These are phyloP conservation scores for Fistularia tabacaria DNA, from an alignment of 2,797 vertebrate species.

Conservation along the genomic window DNA sequence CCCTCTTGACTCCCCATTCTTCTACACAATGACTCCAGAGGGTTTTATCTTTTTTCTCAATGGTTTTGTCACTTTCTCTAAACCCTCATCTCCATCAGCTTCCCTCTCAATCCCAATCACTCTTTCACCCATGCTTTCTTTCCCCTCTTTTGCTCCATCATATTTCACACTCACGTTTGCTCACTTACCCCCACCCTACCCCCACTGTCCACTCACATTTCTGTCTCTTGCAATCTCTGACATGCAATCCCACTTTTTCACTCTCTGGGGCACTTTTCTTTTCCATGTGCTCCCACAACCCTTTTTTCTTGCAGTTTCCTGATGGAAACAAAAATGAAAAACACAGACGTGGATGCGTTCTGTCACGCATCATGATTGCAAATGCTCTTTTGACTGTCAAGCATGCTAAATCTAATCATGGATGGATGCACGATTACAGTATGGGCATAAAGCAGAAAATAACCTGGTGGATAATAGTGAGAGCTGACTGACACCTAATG, in stretches of 20 bases:
- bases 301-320: not conserved
- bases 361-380: conserved; percentile 17
- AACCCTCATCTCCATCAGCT: conserved; percentile 62
- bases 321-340: conserved; percentile 23
- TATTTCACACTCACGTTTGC: conserved; percentile 35
- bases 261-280: conserved; percentile 44
- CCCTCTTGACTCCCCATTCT: conserved; percentile 39
- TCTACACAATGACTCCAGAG: conserved; percentile 44
- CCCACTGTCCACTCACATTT: conserved; percentile 37
- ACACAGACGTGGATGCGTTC: conserved; percentile 11
- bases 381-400: conserved; percentile 7
- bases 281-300: conserved; percentile 20
- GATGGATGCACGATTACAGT: conserved; percentile 28
- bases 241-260: conserved; percentile 50
- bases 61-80: conserved; percentile 55
- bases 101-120: conserved; percentile 33
- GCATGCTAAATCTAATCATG: conserved; percentile 22
- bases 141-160: conserved; percentile 23
- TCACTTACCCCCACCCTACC: not conserved
- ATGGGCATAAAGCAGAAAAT: conserved; percentile 42
- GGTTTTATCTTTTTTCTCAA: conserved; percentile 39
- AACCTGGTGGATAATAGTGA: conserved; percentile 36
- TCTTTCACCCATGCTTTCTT: conserved; percentile 36
- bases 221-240: conserved; percentile 49
- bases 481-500: conserved; percentile 38